Base-by-base conservation (phyloP, 2,797 vertebrate species). In the Cyprinella venusta region DNA sequence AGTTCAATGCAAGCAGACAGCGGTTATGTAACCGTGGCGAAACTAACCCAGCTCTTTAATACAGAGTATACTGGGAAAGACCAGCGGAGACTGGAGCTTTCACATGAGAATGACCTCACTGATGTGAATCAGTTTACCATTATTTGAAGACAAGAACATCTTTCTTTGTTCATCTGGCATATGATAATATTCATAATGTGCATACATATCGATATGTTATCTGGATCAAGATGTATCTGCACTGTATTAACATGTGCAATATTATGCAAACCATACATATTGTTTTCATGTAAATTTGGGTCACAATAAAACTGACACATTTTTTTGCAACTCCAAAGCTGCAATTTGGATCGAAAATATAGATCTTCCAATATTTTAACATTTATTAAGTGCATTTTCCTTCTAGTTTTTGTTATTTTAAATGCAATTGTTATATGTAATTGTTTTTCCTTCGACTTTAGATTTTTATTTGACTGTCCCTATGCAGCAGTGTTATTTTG, bases 21-120 rank as follows among this genome's bases (percentile, higher is more conserved):
- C 75, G 79, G 91, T 95, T 95, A 94, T 88, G 83, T 94, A 95
- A 95, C 86, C 50, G 68, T 88, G 91, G 90, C 91, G 91, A 89
- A 91, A 89, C 92, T 93, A 82, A 75, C 87, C 85, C 33, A 80
- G 75, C 15, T 64, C 52, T 80, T 18, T 42, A 30, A 77, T 13
- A 72, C 21, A 33, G 21, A 36, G 26, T 72, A 50, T 48, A 80
- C 78, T 80, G 63, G 77, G 83, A 80, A 76, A 76, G 38, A 84
- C 48, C 50, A 67, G 36, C 38, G 15, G 15, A 79, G 36, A 80
- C 61, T 7, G 12, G 52, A 64, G 24, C 30, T 56, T 36, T 54
- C 30, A 10, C 13, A 72, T 61, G 24, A 80, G 61, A 80, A 71
- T 40, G 18, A 21, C 12, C 61, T 48, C 19, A 45, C 21, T 45